phyloP scores from a whole-genome alignment of 2,113 vertebrate genomes.

The Podarcis cretensis region DNA sequence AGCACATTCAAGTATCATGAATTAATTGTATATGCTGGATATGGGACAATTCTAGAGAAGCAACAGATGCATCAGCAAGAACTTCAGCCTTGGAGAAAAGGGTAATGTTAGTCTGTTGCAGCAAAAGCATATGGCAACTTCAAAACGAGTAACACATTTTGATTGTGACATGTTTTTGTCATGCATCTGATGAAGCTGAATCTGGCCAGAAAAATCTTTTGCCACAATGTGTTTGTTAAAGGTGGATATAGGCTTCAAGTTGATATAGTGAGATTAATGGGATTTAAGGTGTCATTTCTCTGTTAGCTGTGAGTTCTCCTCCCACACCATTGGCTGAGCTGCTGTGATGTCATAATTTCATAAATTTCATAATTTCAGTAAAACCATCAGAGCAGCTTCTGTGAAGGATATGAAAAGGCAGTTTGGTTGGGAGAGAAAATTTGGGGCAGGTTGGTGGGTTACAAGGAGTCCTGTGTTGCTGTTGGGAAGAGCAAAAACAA shows the following conservation, averaged over 20 bases:
- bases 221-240: not conserved
- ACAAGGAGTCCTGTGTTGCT: not conserved
- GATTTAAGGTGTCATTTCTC: too few species aligned
- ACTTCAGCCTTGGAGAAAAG: not conserved
- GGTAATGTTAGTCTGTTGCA: not conserved
- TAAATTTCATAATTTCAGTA: not conserved
- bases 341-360: not conserved
- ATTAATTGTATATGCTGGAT: not conserved
- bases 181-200: not conserved
- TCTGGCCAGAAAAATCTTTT: not conserved
- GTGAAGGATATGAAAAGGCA: not conserved
- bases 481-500: not conserved
- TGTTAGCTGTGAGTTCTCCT: not conserved
- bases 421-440: not conserved
- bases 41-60: not conserved
- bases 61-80: not conserved
- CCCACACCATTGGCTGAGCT: not conserved
- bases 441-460: not conserved
- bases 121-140: not conserved
- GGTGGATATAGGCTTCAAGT: not conserved
- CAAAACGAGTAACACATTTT: not conserved
- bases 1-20: fast-evolving
- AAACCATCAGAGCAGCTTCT: not conserved
- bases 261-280: too few species aligned
- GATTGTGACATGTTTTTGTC: not conserved